A percentile compares a stretch with the other conserved stretches of the same genome.
Conservation (phyloP, 1,140 invertebrate species). For the Odontomachus brunneus region DNA sequence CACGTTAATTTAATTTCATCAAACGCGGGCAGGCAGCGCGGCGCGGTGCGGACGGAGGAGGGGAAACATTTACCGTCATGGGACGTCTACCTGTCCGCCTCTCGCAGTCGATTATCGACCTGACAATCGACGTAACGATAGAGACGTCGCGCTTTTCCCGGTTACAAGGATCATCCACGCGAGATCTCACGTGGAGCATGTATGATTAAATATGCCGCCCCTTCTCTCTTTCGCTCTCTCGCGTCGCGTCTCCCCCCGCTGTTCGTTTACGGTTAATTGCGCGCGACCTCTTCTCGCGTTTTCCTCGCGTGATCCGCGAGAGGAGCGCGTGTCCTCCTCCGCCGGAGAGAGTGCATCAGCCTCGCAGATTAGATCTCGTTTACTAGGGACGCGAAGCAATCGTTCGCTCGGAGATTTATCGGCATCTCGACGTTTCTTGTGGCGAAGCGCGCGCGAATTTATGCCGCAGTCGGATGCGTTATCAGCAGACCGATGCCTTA, state of each 20-base stretch:
- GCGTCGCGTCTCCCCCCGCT: neutral
- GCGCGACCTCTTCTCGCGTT: too few relatives aligned
- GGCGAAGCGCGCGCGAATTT: neutral
- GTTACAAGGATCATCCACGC: slow-evolving; percentile 2
- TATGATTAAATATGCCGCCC: slow-evolving; percentile 1
- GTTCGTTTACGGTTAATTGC: slow-evolving; percentile 42
- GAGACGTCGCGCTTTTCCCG: slow-evolving; percentile 12
- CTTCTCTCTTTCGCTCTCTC: slow-evolving; percentile 44
- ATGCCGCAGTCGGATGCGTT: slow-evolving; percentile 23
- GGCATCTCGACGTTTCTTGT: slow-evolving; percentile 1
- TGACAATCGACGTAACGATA: slow-evolving; percentile 35
- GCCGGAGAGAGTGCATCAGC: slow-evolving; percentile 51
- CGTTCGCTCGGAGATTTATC: slow-evolving; percentile 10
- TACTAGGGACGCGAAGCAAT: neutral
- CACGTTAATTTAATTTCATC: slow-evolving; percentile 58
- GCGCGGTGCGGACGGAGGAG: neutral
- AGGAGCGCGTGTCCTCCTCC: slow-evolving; percentile 12
- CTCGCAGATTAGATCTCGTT: slow-evolving; percentile 54
- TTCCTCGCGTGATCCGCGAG: neutral
- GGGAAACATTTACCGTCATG: neutral
- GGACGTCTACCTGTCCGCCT: slow-evolving; percentile 27
- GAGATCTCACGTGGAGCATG: slow-evolving; percentile 11
- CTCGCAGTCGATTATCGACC: slow-evolving; percentile 41
- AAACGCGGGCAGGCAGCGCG: slow-evolving; percentile 4
- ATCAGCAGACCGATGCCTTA: neutral